Conservation (phyloP, 1,140 invertebrate genomes). For the Trichomalopsis sarcophagae region DNA sequence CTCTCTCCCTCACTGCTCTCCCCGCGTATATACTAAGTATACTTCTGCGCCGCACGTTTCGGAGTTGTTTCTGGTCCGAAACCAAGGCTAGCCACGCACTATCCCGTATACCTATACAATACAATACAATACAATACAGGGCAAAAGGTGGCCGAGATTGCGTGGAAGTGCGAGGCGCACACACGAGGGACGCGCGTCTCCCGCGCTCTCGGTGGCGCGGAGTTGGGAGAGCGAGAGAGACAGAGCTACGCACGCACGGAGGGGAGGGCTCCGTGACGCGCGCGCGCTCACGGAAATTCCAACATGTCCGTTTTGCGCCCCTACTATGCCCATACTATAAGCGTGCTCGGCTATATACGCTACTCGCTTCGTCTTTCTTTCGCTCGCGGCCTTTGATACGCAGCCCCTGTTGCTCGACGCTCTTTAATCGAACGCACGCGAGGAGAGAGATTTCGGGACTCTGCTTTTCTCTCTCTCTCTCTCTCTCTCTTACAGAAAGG, state of each 20-base stretch:
- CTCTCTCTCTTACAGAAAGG: background rate
- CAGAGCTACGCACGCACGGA: background rate
- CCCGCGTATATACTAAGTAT: background rate
- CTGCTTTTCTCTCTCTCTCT: background rate
- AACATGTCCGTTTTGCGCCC: slow-evolving; percentile 51
- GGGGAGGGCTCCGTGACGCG: slow-evolving; percentile 3
- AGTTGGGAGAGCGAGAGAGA: slow-evolving; percentile 3
- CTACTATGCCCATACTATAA: background rate
- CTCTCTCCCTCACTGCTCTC: background rate
- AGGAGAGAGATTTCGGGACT: background rate
- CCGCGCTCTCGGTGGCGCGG: slow-evolving; percentile 30
- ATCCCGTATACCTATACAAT: background rate
- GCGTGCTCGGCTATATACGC: background rate
- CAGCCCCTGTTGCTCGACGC: slow-evolving; percentile 33
- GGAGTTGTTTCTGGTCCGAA: background rate
- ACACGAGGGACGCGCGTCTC: slow-evolving; percentile 26
- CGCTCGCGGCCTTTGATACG: background rate
- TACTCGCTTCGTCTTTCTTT: background rate
- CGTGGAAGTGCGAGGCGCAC: background rate
- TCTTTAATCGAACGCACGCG: background rate
- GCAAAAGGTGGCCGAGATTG: background rate
- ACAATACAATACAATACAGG: background rate
- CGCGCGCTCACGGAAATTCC: slow-evolving; percentile 44
- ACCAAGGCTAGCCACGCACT: background rate
- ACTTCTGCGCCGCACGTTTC: background rate